phyloP scores from a whole-genome alignment of 2,113 vertebrate genomes.

The Gallinago undulata region DNA sequence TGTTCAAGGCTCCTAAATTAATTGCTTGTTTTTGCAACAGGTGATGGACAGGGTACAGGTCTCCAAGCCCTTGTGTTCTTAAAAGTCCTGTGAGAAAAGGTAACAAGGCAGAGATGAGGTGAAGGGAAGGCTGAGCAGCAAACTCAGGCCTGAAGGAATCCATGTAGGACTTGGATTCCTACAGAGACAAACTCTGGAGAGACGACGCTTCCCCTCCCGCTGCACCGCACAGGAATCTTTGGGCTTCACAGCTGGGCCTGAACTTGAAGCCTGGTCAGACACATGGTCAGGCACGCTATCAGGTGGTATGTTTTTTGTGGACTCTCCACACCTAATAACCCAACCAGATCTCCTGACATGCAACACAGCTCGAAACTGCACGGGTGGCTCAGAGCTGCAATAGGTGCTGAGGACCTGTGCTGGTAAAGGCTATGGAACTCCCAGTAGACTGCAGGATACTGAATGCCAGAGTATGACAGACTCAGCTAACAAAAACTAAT shows the following conservation, averaged over 20 bases:
- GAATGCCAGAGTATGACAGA: background rate
- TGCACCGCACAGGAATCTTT: background rate
- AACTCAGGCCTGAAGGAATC: background rate
- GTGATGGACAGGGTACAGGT: background rate
- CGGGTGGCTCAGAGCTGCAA: background rate
- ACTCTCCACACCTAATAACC: background rate
- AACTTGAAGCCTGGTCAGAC: background rate
- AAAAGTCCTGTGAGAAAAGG: background rate
- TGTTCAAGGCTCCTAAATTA: background rate
- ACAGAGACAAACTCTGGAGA: background rate
- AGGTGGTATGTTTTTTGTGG: background rate
- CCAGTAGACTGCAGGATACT: background rate
- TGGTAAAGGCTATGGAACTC: background rate
- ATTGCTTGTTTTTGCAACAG: background rate
- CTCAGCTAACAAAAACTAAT: background rate
- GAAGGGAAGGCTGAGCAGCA: background rate
- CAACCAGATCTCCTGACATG: background rate
- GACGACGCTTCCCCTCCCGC: background rate
- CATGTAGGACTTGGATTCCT: background rate
- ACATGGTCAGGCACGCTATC: background rate
- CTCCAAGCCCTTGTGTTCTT: background rate
- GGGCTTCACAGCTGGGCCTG: background rate
- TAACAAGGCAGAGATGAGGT: background rate
- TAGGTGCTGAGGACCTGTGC: background rate
- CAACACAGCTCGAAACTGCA: background rate